A percentile compares a stretch with the other conserved stretches of the same genome.
Evolutionary conservation across 2,113 vertebrate species (phyloP).

Genomic region (Hoplias malabaricus): DNA sequence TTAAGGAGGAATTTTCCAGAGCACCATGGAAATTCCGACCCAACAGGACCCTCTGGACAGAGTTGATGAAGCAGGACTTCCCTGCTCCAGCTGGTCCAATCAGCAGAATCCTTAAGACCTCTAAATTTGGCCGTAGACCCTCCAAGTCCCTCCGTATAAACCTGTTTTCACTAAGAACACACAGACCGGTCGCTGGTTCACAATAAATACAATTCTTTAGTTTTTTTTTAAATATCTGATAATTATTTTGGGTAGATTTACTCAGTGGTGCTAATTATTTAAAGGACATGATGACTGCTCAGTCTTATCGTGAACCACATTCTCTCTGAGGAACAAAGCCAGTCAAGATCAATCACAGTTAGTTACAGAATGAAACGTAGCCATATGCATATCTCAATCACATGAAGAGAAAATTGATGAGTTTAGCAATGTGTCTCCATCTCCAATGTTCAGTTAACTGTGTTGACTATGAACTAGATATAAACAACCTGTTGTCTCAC

Average conservation of each 20-base stretch:
- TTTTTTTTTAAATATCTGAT: too few species aligned
- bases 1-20: neutral
- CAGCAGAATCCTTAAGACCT: neutral
- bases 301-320: conserved; percentile 62
- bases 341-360: conserved; percentile 58
- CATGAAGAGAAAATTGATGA: neutral
- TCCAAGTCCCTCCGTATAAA: neutral
- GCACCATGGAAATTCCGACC: neutral
- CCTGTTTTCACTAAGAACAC: neutral
- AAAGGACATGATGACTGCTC: conserved; percentile 55
- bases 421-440: neutral
- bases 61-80: conserved; percentile 5
- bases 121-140: neutral
- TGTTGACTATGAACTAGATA: neutral
- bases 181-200: too few species aligned
- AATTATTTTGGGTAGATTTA: too few species aligned
- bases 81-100: conserved; percentile 13
- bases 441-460: neutral
- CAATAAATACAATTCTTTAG: too few species aligned
- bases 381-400: neutral
- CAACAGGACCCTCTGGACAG: neutral
- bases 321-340: conserved; percentile 54
- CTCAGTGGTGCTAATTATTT: too few species aligned
- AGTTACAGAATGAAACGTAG: conserved; percentile 20
- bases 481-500: conserved; percentile 8